A percentile compares a stretch with the other conserved stretches of the same genome.
These are phyloP conservation scores for Lottia gigantea DNA, from an alignment of 2,888 invertebrate species.

Conservation along the genomic window DNA sequence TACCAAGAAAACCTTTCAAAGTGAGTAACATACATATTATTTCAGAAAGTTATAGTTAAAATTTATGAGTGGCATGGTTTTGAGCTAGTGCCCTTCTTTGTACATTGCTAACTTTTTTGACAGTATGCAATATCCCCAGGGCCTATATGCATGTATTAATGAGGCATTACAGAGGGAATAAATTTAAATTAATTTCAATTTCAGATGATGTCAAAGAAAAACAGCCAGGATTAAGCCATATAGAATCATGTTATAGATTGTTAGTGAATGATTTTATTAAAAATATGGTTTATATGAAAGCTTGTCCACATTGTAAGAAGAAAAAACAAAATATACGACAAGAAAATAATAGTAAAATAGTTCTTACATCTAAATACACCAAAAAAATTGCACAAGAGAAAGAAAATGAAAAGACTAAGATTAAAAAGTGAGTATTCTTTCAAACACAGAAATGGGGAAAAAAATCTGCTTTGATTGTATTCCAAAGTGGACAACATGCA, in stretches of 20 bases:
- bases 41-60: too few species aligned
- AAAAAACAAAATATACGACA: not conserved
- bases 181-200: not conserved
- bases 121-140: too few species aligned
- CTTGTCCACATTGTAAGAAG: constrained; percentile 5
- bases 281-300: not conserved
- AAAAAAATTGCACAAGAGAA: not conserved
- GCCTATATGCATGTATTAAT: too few species aligned
- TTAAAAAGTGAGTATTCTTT: not conserved
- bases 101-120: too few species aligned
- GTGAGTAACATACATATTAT: not conserved
- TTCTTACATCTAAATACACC: not conserved
- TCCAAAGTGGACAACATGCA: too few species aligned
- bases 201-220: not conserved
- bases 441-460: too few species aligned
- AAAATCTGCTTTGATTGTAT: too few species aligned
- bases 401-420: not conserved
- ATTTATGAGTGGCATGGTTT: too few species aligned
- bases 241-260: not conserved
- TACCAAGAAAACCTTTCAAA: not conserved
- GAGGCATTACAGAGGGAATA: too few species aligned
- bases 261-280: not conserved
- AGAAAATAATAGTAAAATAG: constrained; percentile 7
- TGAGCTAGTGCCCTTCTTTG: too few species aligned
- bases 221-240: constrained; percentile 1